Evolutionary conservation across 2,797 vertebrate species (phyloP), one percentile per base, ranked within the genome.

Genomic region (Prionace glauca): DNA sequence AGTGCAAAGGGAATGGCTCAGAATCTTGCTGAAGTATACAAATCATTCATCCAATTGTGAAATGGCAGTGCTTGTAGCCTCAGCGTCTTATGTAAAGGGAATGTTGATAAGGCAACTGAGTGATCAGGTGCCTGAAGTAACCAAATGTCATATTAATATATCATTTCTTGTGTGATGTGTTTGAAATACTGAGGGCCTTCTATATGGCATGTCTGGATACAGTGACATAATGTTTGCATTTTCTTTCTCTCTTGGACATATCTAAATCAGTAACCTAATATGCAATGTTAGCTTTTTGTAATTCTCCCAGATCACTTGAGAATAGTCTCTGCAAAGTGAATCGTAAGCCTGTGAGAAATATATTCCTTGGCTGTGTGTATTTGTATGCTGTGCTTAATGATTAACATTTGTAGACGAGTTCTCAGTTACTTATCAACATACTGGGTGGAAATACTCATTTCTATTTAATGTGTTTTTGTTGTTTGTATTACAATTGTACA

Each of bases 251-350:
- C 26, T 94, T 50, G 41, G 41, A 29, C 69, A 71, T 29, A 10
- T 74, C 93, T 24, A 18, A 74, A 94, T 72, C 24, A 18, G 67
- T 69, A 72, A 41, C 67, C 67, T 74, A 22, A 94, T 74, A 94
- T 32, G 93, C 67, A 94, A 94, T 94, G 93, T 56, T 60, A 95
- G 71, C 81, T 77, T 94, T 94, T 72, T 94, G 92, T 94, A 94
- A 45, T 94, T 77, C 41, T 77, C 71, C 24, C 26, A 77, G 93
- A 95, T 56, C 71, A 50, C 65, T 71, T 69, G 65, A 41, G 36
- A 45, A 41, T 41, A 94, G 56, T 94, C 36, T 45, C 87, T 67
- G 41, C 26, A 56, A 50, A 74, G 45, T 60, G 50, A 95, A 77
- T 77, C 29, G 16, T 95, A 74, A 94, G 71, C 16, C 71, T 77